Percentiles rank a stretch among this genome's conserved stretches.
Evolutionary conservation across 64 coral and sea anemone genomes (phyloP).

Genomic region (Dendrophyllia cribrosa): DNA sequence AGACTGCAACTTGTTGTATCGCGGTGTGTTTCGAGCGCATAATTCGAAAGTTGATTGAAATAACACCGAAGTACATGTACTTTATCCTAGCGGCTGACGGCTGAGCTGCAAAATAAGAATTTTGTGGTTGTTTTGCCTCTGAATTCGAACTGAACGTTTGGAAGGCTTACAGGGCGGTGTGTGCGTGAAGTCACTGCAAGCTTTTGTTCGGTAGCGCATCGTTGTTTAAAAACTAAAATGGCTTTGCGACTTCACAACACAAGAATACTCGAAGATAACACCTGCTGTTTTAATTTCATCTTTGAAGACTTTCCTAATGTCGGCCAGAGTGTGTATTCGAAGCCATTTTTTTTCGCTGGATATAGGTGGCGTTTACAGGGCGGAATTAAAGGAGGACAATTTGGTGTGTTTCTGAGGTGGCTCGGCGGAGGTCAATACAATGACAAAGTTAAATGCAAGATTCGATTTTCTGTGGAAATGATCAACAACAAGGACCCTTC

Average conservation of each 20-base stretch:
- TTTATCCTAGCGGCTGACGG: constrained; percentile 39
- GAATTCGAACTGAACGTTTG: not conserved
- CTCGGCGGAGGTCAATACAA: constrained; percentile 77
- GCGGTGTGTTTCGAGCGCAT: constrained; percentile 28
- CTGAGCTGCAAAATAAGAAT: not conserved
- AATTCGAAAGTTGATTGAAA: constrained; percentile 31
- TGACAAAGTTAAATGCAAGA: constrained; percentile 87
- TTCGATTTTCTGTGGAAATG: constrained; percentile 72
- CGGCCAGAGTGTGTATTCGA: constrained; percentile 82
- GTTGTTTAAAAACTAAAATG: constrained; percentile 49
- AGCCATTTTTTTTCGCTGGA: constrained; percentile 87
- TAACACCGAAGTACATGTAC: constrained; percentile 33
- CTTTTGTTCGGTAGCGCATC: too few species aligned
- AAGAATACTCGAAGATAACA: constrained; percentile 53
- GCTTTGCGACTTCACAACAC: constrained; percentile 90
- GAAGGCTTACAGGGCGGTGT: not conserved
- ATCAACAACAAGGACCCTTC: constrained; percentile 82
- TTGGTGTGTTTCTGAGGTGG: constrained; percentile 90
- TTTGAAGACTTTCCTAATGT: constrained; percentile 90
- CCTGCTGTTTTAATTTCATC: constrained; percentile 84
- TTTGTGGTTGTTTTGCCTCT: not conserved
- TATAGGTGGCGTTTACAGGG: constrained; percentile 91
- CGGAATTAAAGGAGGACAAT: constrained; percentile 79
- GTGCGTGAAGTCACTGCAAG: not conserved
- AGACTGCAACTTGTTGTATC: constrained; percentile 13